Evolutionary conservation across 2,888 invertebrate species (phyloP).

Genomic region (Volucella bombylans): DNA sequence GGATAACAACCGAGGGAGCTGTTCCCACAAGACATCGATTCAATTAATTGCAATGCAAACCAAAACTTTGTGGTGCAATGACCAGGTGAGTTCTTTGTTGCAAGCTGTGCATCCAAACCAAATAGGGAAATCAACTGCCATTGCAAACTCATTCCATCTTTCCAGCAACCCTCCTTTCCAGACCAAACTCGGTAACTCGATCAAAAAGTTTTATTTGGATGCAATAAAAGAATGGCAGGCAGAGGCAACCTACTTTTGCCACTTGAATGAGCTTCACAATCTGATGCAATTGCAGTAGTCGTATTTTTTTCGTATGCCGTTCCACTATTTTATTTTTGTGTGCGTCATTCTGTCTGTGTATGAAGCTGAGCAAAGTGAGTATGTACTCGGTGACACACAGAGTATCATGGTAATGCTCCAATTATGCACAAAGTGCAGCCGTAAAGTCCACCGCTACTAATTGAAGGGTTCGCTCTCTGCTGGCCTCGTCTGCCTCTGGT

Average conservation of each 20-base stretch:
- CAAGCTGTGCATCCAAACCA: constrained; percentile 22
- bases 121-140: constrained; percentile 44
- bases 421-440: constrained; percentile 56
- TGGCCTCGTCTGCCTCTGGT: constrained; percentile 18
- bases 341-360: constrained; percentile 42
- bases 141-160: neutral
- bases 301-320: neutral
- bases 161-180: neutral
- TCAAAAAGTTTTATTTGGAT: constrained; percentile 12
- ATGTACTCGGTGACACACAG: no score
- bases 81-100: constrained; percentile 46
- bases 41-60: constrained; percentile 32
- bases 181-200: neutral
- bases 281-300: constrained; percentile 59
- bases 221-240: neutral
- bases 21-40: constrained; percentile 33
- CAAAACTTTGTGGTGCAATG: constrained; percentile 42
- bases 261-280: constrained; percentile 68
- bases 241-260: constrained; percentile 66
- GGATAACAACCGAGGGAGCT: constrained; percentile 19
- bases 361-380: constrained; percentile 15
- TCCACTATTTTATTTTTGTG: constrained; percentile 18
- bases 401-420: constrained; percentile 52
- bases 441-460: constrained; percentile 52
- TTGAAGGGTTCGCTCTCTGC: constrained; percentile 36